These are phyloP conservation scores for Phasia obesa DNA, from an alignment of 2,888 invertebrate species.

Conservation along the genomic window DNA sequence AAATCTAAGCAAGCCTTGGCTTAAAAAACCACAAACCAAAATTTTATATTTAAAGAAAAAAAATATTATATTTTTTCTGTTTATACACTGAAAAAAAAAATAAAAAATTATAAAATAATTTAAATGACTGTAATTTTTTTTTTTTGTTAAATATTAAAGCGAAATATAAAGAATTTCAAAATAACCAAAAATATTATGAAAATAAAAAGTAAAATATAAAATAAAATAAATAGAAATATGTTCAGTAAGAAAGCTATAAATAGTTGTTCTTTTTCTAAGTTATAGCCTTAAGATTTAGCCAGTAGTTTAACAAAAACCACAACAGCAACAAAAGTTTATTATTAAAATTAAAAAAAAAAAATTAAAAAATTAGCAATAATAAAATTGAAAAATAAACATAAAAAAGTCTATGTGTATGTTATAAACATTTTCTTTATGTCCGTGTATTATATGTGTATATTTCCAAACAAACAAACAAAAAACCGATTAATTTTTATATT, in stretches of 20 bases:
- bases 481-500: conserved; percentile 9
- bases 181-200: conserved; percentile 29
- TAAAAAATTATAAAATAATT: conserved; percentile 7
- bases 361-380: neutral
- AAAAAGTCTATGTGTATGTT: conserved; percentile 67
- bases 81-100: conserved; percentile 49
- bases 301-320: conserved; percentile 58
- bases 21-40: conserved; percentile 55
- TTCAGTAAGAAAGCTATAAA: conserved; percentile 58
- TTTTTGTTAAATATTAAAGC: conserved; percentile 34
- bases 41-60: conserved; percentile 27
- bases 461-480: conserved; percentile 32
- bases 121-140: conserved; percentile 63
- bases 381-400: conserved; percentile 9
- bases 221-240: conserved; percentile 10
- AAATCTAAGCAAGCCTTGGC: conserved; percentile 73
- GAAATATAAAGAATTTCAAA: conserved; percentile 53
- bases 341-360: conserved; percentile 47
- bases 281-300: conserved; percentile 63
- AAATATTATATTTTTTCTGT: conserved; percentile 30
- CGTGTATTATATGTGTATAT: conserved; percentile 69
- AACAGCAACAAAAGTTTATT: conserved; percentile 52
- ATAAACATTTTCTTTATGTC: conserved; percentile 68
- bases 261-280: conserved; percentile 66
- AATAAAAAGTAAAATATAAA: conserved; percentile 16